phyloP scores from a whole-genome alignment of 2,113 vertebrate genomes.

The Neolamprologus caudopunctatus region DNA sequence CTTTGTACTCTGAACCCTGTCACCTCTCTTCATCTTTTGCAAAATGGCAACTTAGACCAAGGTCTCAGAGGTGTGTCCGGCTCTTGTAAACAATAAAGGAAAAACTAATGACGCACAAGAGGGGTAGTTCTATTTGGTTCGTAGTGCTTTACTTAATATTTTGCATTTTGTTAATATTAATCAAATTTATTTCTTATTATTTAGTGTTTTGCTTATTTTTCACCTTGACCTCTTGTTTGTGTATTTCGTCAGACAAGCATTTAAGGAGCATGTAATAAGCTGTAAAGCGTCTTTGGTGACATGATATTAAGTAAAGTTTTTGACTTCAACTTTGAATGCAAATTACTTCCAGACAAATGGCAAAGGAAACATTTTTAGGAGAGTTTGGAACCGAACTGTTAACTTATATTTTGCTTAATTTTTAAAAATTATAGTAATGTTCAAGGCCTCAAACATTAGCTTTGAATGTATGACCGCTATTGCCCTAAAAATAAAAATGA shows the following conservation, averaged over 20 bases:
- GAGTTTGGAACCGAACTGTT: neutral
- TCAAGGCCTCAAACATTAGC: neutral
- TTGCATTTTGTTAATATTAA: neutral
- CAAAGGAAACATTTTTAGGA: neutral
- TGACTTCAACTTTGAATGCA: neutral
- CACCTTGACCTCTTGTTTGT: neutral
- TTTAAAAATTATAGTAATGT: neutral
- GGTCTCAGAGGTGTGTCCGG: neutral
- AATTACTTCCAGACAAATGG: neutral
- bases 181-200: neutral
- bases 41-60: neutral
- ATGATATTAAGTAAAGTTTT: neutral
- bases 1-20: slow-evolving; percentile 64
- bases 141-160: neutral
- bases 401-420: neutral
- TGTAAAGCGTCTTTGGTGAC: neutral
- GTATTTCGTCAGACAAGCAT: neutral
- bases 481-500: neutral
- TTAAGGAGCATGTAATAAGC: neutral
- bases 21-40: slow-evolving; percentile 36
- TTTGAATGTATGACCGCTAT: neutral
- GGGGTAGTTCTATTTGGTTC: neutral
- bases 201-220: neutral
- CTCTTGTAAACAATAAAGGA: neutral
- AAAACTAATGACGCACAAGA: neutral